Base-by-base conservation (phyloP, 2,888 invertebrate genomes). In the Drosophila pseudotakahashii region DNA sequence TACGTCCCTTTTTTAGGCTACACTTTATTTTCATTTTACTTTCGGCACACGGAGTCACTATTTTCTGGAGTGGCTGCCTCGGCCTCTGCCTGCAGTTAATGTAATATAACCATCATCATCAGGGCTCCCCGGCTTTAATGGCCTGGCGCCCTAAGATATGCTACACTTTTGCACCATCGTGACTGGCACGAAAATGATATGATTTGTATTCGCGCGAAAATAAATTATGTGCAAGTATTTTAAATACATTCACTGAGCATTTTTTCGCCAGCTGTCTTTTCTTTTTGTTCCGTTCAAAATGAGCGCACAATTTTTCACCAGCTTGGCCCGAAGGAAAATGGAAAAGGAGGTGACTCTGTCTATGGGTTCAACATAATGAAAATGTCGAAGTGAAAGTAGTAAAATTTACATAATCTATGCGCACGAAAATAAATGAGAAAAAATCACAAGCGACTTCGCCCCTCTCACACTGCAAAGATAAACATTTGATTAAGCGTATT, bases 321-420 rank as follows among this genome's bases (percentile, higher is more conserved):
- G 52, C 23, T 19, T 13, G 32, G n/a, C 9, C 32, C 7, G 16
- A 7, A 41, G 58, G 41, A 52, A 32, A 45, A 32, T 23, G 23
- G 42, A n/a, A 34, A 45, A 23, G 48, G 23, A 30, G 39, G 55
- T 59, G 76, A 54, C 50, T 60, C 59, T 74, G 73, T 78, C 73
- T 69, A 57, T 58, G 67, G 69, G 75, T 67, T 66, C 79, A 48
- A 74, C 75, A 77, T 87, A 88, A 84, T 89, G 87, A 89, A 84
- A 84, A 88, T 89, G 84, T 87, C 84, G 89, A 84, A 83, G 84
- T 88, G 87, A 88, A 84, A 84, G 89, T 84, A 89, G 84, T 84
- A 84, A 84, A 84, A 84, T 84, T 84, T 84, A 72, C 84, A 84
- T 88, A 84, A 84, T 84, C 89, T 84, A 84, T 87, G 84, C 87